Percentiles rank a stretch among this genome's conserved stretches.
Evolutionary conservation across 23 tunicate genomes (phyloP).

Genomic region (Pegea sp.): DNA sequence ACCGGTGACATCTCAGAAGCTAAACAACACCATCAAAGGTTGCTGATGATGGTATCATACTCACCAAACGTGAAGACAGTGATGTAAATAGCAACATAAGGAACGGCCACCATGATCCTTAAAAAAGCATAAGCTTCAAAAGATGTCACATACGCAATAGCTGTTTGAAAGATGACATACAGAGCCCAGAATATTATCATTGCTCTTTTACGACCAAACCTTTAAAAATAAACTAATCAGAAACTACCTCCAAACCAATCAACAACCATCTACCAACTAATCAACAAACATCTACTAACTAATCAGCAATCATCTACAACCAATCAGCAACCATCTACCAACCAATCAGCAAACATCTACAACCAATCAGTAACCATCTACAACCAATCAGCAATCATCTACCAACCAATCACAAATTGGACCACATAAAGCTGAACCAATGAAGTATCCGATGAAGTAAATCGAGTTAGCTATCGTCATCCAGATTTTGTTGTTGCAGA

Average conservation of each 20-base stretch:
- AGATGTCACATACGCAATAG: neutral
- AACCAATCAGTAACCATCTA: no score
- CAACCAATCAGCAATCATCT: no score
- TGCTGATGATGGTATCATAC: neutral
- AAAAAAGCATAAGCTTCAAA: constrained; percentile 1
- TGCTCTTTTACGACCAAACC: constrained; percentile 5
- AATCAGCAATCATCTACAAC: no score
- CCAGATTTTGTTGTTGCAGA: no score
- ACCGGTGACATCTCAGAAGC: constrained; percentile 19
- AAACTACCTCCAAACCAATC: constrained; percentile 39
- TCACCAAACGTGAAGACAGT: neutral
- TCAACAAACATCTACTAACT: no score
- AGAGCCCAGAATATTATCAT: neutral
- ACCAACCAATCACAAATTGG: no score
- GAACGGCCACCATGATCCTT: constrained; percentile 1
- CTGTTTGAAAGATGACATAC: neutral
- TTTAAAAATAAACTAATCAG: neutral
- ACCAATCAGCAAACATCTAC: no score
- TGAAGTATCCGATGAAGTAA: constrained; percentile 33
- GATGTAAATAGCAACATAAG: neutral
- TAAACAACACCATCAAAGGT: neutral
- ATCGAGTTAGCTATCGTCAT: constrained; percentile 47
- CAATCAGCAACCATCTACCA: no score
- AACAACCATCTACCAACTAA: no score
- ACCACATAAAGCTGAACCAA: constrained; percentile 44